Conservation (phyloP, 1,140 invertebrate species). For the Pseudomyrmex concolor region DNA sequence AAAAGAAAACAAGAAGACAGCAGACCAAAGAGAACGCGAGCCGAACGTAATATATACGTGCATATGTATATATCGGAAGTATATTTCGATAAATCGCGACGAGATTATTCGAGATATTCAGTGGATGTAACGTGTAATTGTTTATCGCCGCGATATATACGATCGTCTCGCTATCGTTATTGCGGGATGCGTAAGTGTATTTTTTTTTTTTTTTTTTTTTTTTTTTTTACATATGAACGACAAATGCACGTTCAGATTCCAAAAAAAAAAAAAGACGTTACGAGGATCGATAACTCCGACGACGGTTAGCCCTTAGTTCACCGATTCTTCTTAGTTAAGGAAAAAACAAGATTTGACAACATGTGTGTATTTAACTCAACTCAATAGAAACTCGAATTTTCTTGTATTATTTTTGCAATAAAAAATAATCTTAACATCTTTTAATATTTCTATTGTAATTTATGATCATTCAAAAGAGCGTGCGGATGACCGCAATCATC, state of each 20-base stretch:
- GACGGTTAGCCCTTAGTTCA: slow-evolving; percentile 11
- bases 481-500: slow-evolving; percentile 1
- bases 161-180: slow-evolving; percentile 18
- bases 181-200: not conserved
- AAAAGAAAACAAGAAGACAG: slow-evolving; percentile 1
- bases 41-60: slow-evolving; percentile 1
- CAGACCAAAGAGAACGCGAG: slow-evolving; percentile 59
- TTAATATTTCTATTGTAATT: slow-evolving; percentile 5
- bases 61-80: slow-evolving; percentile 6
- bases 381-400: not conserved
- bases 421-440: not conserved
- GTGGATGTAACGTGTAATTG: slow-evolving; percentile 31
- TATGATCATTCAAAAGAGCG: not conserved
- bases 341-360: not conserved
- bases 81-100: slow-evolving; percentile 23
- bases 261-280: not conserved
- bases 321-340: not conserved
- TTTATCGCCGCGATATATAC: not conserved
- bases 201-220: not conserved
- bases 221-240: not conserved
- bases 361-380: not conserved
- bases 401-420: not conserved
- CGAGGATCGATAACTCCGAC: slow-evolving; percentile 26
- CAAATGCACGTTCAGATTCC: slow-evolving; percentile 21
- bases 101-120: slow-evolving; percentile 14